Base-by-base conservation (phyloP, 2,888 invertebrate species). In the Leucoma salicis region DNA sequence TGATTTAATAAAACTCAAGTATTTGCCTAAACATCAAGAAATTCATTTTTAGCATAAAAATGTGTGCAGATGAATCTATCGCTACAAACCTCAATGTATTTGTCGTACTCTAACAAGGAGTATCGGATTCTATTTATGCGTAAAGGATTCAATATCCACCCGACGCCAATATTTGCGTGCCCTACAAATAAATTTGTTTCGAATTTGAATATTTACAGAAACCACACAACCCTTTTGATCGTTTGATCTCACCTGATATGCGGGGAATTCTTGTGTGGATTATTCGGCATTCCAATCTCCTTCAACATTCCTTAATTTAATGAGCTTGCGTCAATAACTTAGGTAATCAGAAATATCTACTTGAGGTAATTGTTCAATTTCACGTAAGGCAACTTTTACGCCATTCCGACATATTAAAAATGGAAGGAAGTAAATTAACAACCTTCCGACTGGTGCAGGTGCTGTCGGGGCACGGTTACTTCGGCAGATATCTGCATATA, bases 171-270 rank as follows among this genome's bases (percentile, higher is more conserved):
- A 35, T 35, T 35, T 25, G 27, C 14, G 7, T n/a, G 25, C 27
- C 14, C 35, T n/a, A 27, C 27, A 35, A 15, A 35, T 35, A 14
- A 25, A 35, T 27, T 27, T 34, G 24, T 35, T 35, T 27, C 18
- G n/a, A 14, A 35, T 14, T 35, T 27, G 5, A 34, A 14, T 35
- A 15, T 35, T 35, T 14, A n/a, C 25, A 27, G 27, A 25, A 12
- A 5, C 10, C 14, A 24, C 13, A 34, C 21, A 21, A 24, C 15
- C 27, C 27, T 35, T 35, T 13, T 29, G 14, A 3, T 12, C 28
- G 5, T 25, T 3, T 25, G 13, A 34, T 24, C 13, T 0, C 34
- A 34, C 34, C 14, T 24, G 24, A 13, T 24, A 35, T 35, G n/a
- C 27, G 15, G 25, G 29, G 29, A 13, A 29, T 29, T 10, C 29